Evolutionary conservation across 2,888 invertebrate genomes (phyloP).

Genomic region (Spodoptera picta): DNA sequence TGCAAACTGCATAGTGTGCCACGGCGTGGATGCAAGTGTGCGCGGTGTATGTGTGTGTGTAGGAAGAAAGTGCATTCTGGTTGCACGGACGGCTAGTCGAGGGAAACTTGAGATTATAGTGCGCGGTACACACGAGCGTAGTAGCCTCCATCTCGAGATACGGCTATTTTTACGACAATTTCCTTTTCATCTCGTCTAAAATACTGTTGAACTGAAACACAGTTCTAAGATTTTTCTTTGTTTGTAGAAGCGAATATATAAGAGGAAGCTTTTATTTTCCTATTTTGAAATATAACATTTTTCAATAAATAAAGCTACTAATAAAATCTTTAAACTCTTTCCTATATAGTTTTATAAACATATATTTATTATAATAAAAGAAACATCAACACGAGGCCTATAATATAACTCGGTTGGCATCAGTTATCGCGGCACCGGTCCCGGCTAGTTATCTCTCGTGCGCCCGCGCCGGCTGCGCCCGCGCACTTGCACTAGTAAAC

Average conservation of each 20-base stretch:
- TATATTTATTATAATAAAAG: neutral
- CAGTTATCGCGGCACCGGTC: conserved; percentile 50
- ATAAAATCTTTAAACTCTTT: too few species aligned
- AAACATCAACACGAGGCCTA: neutral
- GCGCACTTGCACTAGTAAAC: conserved; percentile 81
- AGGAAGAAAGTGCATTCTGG: conserved; percentile 88
- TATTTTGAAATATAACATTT: neutral
- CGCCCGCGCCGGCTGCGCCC: conserved; percentile 52
- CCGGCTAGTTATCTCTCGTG: conserved; percentile 44
- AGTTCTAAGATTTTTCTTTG: neutral
- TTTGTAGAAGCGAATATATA: neutral
- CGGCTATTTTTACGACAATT: conserved; percentile 29
- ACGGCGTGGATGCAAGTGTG: conserved; percentile 24
- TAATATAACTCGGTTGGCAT: neutral
- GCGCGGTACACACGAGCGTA: conserved; percentile 46
- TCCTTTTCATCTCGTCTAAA: conserved; percentile 18
- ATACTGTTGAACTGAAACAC: neutral
- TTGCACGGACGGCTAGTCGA: conserved; percentile 78
- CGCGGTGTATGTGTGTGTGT: conserved; percentile 55
- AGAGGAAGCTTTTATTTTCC: neutral
- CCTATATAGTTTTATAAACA: neutral
- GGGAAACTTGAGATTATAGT: conserved; percentile 82
- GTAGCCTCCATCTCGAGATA: conserved; percentile 61
- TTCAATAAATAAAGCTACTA: neutral
- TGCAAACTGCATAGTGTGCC: conserved; percentile 43